Evolutionary conservation across 2,113 vertebrate genomes (phyloP).

Genomic region (Myotis davidii): DNA sequence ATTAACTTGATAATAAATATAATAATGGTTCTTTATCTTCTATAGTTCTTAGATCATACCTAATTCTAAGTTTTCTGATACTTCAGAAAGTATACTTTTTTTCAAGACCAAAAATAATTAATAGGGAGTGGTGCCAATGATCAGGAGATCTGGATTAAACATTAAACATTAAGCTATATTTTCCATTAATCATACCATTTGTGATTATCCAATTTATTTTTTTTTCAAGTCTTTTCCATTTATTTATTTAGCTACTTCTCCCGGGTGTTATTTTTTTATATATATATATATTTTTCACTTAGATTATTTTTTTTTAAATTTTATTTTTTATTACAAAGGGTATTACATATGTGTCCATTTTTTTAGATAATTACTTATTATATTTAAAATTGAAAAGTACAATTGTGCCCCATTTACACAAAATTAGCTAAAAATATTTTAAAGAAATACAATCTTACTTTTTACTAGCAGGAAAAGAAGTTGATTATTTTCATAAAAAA

Average conservation of each 20-base stretch:
- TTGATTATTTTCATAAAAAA: not conserved
- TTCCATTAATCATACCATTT: not conserved
- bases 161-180: not conserved
- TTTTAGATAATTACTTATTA: not conserved
- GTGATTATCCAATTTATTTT: not conserved
- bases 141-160: not conserved
- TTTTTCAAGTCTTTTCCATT: too few relatives aligned
- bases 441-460: not conserved
- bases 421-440: not conserved
- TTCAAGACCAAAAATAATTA: not conserved
- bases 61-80: slow-evolving; percentile 11
- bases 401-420: not conserved
- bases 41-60: not conserved
- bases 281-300: too few relatives aligned
- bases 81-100: not conserved
- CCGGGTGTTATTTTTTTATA: too few relatives aligned
- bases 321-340: too few relatives aligned
- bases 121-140: not conserved
- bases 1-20: slow-evolving; percentile 21
- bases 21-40: not conserved
- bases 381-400: not conserved
- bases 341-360: too few relatives aligned
- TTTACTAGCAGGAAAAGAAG: not conserved
- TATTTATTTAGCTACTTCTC: too few relatives aligned
- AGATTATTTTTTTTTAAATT: too few relatives aligned